Conservation (phyloP, 2,888 invertebrate genomes). For the Hemaris fuciformis region DNA sequence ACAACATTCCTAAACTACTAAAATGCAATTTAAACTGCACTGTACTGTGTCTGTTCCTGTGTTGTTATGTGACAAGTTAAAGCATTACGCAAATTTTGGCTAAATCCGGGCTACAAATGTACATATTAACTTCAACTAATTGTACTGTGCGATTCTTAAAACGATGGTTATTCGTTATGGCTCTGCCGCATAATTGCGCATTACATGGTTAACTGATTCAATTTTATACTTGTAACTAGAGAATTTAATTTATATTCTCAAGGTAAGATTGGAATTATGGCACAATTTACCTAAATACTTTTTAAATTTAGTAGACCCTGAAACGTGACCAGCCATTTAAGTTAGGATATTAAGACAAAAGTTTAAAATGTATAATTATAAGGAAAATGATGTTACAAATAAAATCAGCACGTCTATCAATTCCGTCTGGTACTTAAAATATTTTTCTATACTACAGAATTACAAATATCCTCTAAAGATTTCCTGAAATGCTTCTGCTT, state of each 20-base stretch:
- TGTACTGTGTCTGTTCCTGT: constrained; percentile 53
- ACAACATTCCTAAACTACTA: constrained; percentile 55
- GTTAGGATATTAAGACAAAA: no score
- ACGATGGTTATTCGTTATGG: not conserved
- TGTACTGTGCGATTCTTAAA: constrained; percentile 11
- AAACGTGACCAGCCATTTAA: no score
- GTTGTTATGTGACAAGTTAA: constrained; percentile 68
- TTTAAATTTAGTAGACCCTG: no score
- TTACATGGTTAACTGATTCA: not conserved
- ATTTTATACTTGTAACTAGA: not conserved
- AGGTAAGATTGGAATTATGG: not conserved
- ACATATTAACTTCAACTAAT: constrained; percentile 25
- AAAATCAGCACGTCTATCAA: no score
- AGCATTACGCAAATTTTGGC: constrained; percentile 66
- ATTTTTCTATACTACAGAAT: no score
- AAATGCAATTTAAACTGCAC: constrained; percentile 73
- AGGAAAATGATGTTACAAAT: no score
- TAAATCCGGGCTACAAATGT: constrained; percentile 61
- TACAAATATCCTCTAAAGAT: not conserved
- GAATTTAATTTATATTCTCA: not conserved
- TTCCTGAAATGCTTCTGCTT: not conserved
- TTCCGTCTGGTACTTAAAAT: not conserved
- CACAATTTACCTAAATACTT: no score
- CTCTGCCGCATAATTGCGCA: not conserved
- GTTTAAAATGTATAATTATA: no score